These are phyloP conservation scores for Ranitomeya imitator DNA, from an alignment of 2,113 vertebrate genomes.

Conservation along the genomic window DNA sequence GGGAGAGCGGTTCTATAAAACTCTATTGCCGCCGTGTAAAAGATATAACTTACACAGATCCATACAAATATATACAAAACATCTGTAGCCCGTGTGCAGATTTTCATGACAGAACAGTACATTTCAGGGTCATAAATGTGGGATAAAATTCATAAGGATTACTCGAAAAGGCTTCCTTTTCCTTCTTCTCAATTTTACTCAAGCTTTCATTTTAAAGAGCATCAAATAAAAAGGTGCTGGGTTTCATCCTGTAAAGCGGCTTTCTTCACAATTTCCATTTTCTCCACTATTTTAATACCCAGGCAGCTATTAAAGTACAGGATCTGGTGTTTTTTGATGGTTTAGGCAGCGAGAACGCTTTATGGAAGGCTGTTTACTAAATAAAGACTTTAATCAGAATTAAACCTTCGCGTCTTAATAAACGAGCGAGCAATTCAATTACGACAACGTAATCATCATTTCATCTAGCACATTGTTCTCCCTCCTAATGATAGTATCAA, in stretches of 20 bases:
- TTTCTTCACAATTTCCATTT: conserved; percentile 4
- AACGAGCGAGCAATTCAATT: conserved; percentile 20
- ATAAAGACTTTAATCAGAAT: conserved; percentile 17
- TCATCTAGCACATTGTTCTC: conserved; percentile 42
- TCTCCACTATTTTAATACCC: background rate
- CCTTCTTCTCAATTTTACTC: background rate
- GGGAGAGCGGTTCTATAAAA: conserved; percentile 44
- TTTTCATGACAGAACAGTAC: conserved; percentile 37
- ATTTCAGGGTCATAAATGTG: conserved; percentile 41
- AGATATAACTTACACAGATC: conserved; percentile 50
- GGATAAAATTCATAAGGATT: conserved; percentile 47
- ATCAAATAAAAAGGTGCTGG: background rate
- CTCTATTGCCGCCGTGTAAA: conserved; percentile 53
- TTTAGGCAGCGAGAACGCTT: background rate
- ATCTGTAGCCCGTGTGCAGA: conserved; percentile 14
- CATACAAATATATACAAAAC: conserved; percentile 49
- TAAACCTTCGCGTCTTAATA: background rate
- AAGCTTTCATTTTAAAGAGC: conserved; percentile 5
- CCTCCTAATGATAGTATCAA: conserved; percentile 15
- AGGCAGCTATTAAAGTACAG: background rate
- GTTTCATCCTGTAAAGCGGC: conserved; percentile 12
- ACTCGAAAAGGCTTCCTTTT: background rate
- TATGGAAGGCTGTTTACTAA: conserved; percentile 14
- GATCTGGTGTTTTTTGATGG: background rate
- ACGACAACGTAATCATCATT: conserved; percentile 24